Percentiles rank a stretch among this genome's conserved stretches.
phyloP scores from a whole-genome alignment of 2,113 vertebrate species.

The Ochotona curzoniae region DNA sequence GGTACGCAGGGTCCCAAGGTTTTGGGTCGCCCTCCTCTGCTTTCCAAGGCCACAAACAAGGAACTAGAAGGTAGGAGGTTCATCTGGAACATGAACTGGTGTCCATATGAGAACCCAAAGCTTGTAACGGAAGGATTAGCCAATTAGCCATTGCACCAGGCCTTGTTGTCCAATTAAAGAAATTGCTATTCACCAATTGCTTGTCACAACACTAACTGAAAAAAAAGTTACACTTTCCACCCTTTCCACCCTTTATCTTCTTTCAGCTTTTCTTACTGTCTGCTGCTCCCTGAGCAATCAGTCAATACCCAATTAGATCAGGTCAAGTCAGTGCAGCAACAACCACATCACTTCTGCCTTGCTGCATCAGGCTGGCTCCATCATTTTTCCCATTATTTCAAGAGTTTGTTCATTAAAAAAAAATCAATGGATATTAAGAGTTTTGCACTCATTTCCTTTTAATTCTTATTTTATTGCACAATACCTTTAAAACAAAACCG shows the following conservation, averaged over 20 bases:
- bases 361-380: neutral
- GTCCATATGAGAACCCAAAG: too few relatives aligned
- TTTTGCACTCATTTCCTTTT: slow-evolving; percentile 13
- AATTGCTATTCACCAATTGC: neutral
- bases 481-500: slow-evolving; percentile 45
- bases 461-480: slow-evolving; percentile 60
- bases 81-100: too few relatives aligned
- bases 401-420: neutral
- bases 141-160: too few relatives aligned
- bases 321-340: neutral
- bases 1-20: too few relatives aligned
- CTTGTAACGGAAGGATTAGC: too few relatives aligned
- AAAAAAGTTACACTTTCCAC: neutral
- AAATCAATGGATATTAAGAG: slow-evolving; percentile 54
- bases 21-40: too few relatives aligned
- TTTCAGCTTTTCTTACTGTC: neutral
- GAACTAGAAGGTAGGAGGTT: too few relatives aligned
- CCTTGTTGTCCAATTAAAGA: neutral
- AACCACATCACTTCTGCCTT: neutral
- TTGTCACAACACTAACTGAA: neutral
- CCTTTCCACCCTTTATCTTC: neutral
- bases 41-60: too few relatives aligned
- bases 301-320: slow-evolving; percentile 59
- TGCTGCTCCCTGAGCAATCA: neutral
- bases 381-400: slow-evolving; percentile 43